Conservation (phyloP, 2,888 invertebrate genomes). For the Archips xylosteana region DNA sequence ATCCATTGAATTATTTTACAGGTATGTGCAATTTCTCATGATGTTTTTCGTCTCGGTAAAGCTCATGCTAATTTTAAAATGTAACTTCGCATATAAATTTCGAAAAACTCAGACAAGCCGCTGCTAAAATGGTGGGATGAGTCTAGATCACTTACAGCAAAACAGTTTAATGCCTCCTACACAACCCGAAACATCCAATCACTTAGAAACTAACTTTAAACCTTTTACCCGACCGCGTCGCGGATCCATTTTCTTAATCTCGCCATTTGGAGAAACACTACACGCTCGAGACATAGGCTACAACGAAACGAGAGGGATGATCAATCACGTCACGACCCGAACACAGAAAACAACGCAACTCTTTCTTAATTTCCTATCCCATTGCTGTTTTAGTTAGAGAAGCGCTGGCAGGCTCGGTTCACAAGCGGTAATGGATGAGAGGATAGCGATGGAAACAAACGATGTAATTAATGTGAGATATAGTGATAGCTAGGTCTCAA, state of each 20-base stretch:
- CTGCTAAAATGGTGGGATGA: too few species aligned
- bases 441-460: background rate
- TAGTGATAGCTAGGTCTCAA: slow-evolving; percentile 30
- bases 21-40: too few species aligned
- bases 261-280: slow-evolving; percentile 38
- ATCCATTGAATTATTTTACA: too few species aligned
- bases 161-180: background rate
- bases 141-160: too few species aligned
- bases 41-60: too few species aligned
- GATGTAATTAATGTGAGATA: slow-evolving; percentile 39
- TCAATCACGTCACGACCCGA: slow-evolving; percentile 36
- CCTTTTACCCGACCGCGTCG: slow-evolving; percentile 31
- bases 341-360: background rate
- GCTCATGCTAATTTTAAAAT: too few species aligned
- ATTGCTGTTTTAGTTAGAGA: background rate
- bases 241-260: slow-evolving; percentile 41
- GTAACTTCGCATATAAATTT: too few species aligned
- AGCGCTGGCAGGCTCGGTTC: background rate
- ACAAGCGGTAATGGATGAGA: background rate
- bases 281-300: slow-evolving; percentile 34
- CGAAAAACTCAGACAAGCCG: too few species aligned
- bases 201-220: slow-evolving; percentile 29
- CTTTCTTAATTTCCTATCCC: background rate
- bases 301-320: slow-evolving; percentile 35
- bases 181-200: background rate